phyloP scores from a whole-genome alignment of 2,888 invertebrate genomes.

The Eupelmus urozonus region DNA sequence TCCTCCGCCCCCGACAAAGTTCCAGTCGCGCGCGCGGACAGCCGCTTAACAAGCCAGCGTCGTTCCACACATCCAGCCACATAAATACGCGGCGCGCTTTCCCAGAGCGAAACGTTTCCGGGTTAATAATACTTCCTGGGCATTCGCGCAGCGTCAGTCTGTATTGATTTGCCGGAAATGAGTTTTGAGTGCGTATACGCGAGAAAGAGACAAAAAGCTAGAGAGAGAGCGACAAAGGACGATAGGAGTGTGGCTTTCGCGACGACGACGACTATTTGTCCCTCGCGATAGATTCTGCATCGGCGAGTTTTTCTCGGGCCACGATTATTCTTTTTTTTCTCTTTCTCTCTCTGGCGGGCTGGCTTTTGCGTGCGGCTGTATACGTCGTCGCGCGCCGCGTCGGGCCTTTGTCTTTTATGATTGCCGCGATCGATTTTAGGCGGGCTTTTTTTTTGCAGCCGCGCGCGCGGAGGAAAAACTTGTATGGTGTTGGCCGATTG shows the following conservation, averaged over 20 bases:
- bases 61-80: not conserved
- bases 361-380: no score
- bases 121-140: conserved; percentile 38
- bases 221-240: no score
- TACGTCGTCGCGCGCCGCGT: no score
- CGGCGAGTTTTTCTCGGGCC: not conserved
- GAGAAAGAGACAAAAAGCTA: no score
- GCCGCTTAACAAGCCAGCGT: not conserved
- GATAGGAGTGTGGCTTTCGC: not conserved
- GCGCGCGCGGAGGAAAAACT: no score
- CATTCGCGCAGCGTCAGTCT: not conserved
- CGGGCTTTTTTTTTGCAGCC: no score
- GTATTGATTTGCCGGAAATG: conserved; percentile 44
- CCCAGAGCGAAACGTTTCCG: conserved; percentile 8
- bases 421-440: no score
- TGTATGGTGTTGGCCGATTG: no score
- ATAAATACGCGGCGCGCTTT: not conserved
- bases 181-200: conserved; percentile 17
- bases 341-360: not conserved
- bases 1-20: not conserved
- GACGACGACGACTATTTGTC: conserved; percentile 17
- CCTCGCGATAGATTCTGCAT: conserved; percentile 19
- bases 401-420: no score
- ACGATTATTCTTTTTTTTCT: not conserved
- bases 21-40: not conserved